Conservation (phyloP, 2,888 invertebrate genomes). For the Metopia argyrocephala region DNA sequence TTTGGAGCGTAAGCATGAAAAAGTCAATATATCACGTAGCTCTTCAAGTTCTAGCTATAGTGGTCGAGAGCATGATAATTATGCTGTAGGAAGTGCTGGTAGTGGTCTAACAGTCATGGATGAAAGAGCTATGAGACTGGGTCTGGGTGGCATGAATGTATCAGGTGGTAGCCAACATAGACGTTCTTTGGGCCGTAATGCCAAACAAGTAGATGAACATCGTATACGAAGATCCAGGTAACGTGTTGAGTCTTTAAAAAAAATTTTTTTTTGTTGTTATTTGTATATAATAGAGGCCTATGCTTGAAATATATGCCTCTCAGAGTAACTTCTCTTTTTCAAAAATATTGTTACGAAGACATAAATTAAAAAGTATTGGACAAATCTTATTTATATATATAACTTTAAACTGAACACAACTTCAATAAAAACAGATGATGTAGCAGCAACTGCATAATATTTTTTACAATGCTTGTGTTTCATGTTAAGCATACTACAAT, state of each 20-base stretch:
- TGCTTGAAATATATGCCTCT: no score
- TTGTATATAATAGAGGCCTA: no score
- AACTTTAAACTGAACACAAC: no score
- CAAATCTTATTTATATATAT: no score
- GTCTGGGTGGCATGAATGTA: constrained; percentile 16
- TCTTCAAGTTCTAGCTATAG: constrained; percentile 79
- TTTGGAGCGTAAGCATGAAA: constrained; percentile 76
- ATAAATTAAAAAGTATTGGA: no score
- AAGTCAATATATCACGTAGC: constrained; percentile 76
- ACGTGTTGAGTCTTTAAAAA: constrained; percentile 35
- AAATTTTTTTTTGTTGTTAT: no score
- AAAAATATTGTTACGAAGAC: no score
- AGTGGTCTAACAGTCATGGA: constrained; percentile 30
- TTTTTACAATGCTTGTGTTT: no score
- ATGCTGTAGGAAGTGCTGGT: constrained; percentile 30
- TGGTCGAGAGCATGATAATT: constrained; percentile 70
- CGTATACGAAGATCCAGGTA: constrained; percentile 78
- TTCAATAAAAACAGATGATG: no score
- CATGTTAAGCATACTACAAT: no score
- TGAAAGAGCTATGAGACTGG: constrained; percentile 27
- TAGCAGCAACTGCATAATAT: no score
- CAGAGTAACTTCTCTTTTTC: no score
- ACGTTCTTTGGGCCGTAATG: constrained; percentile 72
- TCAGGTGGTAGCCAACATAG: constrained; percentile 67
- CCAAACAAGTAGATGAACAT: constrained; percentile 76